Conservation (phyloP, 1,140 invertebrate species). For the Leptoteleia sp. region DNA sequence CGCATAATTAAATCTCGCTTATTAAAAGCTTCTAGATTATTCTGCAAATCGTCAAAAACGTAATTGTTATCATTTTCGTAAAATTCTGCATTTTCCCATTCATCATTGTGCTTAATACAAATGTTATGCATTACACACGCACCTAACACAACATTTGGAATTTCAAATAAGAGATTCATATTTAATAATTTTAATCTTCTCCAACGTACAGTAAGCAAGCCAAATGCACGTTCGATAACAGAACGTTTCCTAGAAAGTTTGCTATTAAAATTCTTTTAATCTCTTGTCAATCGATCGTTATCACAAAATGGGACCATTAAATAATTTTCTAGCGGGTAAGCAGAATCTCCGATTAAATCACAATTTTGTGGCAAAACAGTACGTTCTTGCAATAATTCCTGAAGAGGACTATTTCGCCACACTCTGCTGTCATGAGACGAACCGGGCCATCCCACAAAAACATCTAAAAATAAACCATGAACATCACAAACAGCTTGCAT, state of each 20-base stretch:
- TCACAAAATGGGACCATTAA: slow-evolving; percentile 13
- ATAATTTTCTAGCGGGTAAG: slow-evolving; percentile 4
- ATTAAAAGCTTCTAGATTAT: too few species aligned
- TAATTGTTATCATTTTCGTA: too few species aligned
- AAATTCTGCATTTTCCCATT: too few species aligned
- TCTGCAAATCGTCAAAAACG: too few species aligned
- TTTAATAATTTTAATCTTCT: slow-evolving; percentile 13
- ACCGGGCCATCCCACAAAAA: slow-evolving; percentile 28
- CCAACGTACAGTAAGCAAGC: slow-evolving; percentile 4
- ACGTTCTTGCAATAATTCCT: neutral
- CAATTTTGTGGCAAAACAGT: neutral
- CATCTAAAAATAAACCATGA: slow-evolving; percentile 15
- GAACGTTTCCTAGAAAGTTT: slow-evolving; percentile 5
- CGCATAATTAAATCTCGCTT: too few species aligned
- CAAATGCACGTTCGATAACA: slow-evolving; percentile 19
- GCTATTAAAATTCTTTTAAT: neutral
- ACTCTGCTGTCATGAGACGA: slow-evolving; percentile 22
- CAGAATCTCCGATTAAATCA: slow-evolving; percentile 18
- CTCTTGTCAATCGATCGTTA: slow-evolving; percentile 3
- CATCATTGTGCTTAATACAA: too few species aligned
- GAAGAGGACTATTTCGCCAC: slow-evolving; percentile 32
- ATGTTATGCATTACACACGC: slow-evolving; percentile 10
- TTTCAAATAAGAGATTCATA: slow-evolving; percentile 9
- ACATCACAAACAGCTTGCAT: slow-evolving; percentile 37
- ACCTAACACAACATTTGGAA: slow-evolving; percentile 5